A percentile compares a stretch with the other conserved stretches of the same genome.
phyloP scores from a whole-genome alignment of 2,113 vertebrate genomes.

The Seriola aureovittata region DNA sequence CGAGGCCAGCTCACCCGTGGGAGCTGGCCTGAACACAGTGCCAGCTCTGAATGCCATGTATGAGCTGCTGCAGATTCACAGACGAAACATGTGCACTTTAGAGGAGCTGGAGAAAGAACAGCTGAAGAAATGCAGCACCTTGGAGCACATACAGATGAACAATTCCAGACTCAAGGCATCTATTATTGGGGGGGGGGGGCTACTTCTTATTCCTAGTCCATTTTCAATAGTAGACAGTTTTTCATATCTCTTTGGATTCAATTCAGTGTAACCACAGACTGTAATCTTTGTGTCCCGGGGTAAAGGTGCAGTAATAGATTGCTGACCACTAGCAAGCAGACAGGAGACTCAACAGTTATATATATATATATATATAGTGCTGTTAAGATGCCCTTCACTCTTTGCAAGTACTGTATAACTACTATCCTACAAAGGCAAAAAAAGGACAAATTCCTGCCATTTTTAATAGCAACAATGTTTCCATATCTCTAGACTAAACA shows the following conservation, averaged over 20 bases:
- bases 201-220: not conserved
- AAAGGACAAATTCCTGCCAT: not conserved
- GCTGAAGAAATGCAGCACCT: conserved; percentile 89
- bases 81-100: conserved; percentile 86
- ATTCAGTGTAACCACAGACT: not conserved
- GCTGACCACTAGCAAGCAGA: conserved; percentile 3
- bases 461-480: not conserved
- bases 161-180: conserved; percentile 92
- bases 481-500: not conserved
- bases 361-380: too few species aligned
- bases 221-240: not conserved
- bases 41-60: conserved; percentile 91
- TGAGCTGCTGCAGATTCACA: conserved; percentile 91
- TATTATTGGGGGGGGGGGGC: not conserved
- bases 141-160: conserved; percentile 93
- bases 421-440: not conserved
- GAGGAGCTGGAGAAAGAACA: conserved; percentile 93
- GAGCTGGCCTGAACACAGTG: conserved; percentile 83
- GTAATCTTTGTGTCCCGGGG: not conserved
- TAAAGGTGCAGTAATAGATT: not conserved
- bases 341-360: not conserved
- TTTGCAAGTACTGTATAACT: not conserved
- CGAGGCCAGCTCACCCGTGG: conserved; percentile 79
- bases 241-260: not conserved
- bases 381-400: not conserved